These are phyloP conservation scores for Clostera curtula DNA, from an alignment of 2,888 invertebrate species.

Conservation along the genomic window DNA sequence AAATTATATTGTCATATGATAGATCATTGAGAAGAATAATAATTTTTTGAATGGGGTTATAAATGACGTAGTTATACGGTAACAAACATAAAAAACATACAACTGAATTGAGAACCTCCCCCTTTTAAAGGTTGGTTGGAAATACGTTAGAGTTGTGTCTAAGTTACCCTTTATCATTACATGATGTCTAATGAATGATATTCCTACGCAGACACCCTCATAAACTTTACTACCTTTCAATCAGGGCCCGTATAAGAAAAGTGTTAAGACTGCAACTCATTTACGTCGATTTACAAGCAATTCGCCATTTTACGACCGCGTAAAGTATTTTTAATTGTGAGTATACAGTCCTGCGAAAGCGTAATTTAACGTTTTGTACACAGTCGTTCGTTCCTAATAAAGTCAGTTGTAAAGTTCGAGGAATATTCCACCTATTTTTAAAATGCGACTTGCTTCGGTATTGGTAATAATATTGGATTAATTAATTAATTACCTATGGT, in stretches of 20 bases:
- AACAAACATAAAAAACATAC: not conserved
- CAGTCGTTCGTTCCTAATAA: constrained; percentile 26
- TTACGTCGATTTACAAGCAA: constrained; percentile 40
- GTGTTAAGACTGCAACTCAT: constrained; percentile 32
- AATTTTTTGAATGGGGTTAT: too few species aligned
- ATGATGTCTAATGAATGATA: too few species aligned
- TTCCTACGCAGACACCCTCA: too few species aligned
- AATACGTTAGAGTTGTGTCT: too few species aligned
- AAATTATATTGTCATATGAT: too few species aligned
- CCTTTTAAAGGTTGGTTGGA: too few species aligned
- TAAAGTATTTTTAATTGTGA: constrained; percentile 53
- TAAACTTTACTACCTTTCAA: constrained; percentile 16
- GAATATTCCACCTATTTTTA: constrained; percentile 21
- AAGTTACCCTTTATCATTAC: too few species aligned
- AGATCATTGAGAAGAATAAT: too few species aligned
- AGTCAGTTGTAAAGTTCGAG: constrained; percentile 25
- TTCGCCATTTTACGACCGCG: constrained; percentile 40
- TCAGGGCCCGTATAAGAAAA: constrained; percentile 18
- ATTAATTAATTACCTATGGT: not conserved
- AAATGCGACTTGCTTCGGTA: not conserved
- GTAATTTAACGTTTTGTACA: constrained; percentile 38
- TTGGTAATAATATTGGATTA: not conserved
- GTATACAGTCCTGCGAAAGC: constrained; percentile 36
- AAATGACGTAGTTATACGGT: too few species aligned
- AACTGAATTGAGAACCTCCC: too few species aligned